Percentiles rank a stretch among this genome's conserved stretches.
Conservation (phyloP, 2,113 vertebrate species). For the Psettodes erumei region DNA sequence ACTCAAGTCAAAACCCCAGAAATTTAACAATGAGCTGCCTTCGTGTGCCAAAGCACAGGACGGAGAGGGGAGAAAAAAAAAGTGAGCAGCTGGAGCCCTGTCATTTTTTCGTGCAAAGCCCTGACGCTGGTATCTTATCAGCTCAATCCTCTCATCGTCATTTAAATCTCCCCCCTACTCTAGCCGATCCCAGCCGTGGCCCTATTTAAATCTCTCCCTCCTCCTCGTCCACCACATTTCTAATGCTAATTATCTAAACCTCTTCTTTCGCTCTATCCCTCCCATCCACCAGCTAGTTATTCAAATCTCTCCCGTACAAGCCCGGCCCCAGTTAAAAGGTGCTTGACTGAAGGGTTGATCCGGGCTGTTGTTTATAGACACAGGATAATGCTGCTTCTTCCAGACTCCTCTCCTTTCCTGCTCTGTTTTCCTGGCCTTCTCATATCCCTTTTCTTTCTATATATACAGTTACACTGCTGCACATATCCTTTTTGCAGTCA, state of each 20-base stretch:
- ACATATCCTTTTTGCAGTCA: slow-evolving; percentile 31
- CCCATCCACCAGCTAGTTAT: slow-evolving; percentile 78
- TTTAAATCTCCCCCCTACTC: slow-evolving; percentile 79
- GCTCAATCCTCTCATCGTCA: slow-evolving; percentile 77
- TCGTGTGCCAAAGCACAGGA: slow-evolving; percentile 65
- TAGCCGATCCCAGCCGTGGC: slow-evolving; percentile 71
- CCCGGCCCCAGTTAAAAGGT: slow-evolving; percentile 73
- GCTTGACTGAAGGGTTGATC: slow-evolving; percentile 73
- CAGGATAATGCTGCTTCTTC: slow-evolving; percentile 53
- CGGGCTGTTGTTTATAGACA: slow-evolving; percentile 65
- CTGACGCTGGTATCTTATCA: slow-evolving; percentile 68
- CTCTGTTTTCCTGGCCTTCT: slow-evolving; percentile 39
- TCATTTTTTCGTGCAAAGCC: slow-evolving; percentile 60
- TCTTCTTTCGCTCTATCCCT: slow-evolving; percentile 66
- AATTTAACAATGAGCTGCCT: slow-evolving; percentile 66
- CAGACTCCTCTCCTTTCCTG: slow-evolving; percentile 42
- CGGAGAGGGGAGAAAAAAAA: slow-evolving; percentile 29
- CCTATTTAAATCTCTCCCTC: slow-evolving; percentile 78
- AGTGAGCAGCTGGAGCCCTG: slow-evolving; percentile 72
- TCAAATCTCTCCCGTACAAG: slow-evolving; percentile 75
- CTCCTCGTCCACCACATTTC: slow-evolving; percentile 75
- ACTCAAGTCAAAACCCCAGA: slow-evolving; percentile 52
- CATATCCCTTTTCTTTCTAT: slow-evolving; percentile 23
- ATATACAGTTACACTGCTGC: slow-evolving; percentile 48
- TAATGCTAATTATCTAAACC: slow-evolving; percentile 82